Base-by-base conservation (phyloP, 1,140 invertebrate species). In the Phymorhynchus buccinoides region DNA sequence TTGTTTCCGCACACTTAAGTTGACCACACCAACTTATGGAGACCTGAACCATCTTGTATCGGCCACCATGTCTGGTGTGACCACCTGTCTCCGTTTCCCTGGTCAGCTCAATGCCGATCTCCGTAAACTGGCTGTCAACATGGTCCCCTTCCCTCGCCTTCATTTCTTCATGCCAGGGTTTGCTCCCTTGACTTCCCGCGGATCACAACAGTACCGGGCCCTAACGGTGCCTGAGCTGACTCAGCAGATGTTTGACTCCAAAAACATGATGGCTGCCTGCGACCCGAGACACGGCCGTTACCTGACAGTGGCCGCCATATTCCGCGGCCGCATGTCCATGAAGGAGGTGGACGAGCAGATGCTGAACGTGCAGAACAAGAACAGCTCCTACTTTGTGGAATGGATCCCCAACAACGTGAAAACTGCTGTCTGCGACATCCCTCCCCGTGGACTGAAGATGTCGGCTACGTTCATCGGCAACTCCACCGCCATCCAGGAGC, bases 381-480 rank as follows among this genome's bases (percentile, higher is more conserved):
- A 98, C 93, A 97, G 96, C 88, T 91, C 89, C 86, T 96, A 98
- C 90, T 96, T 95, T 86, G 95, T 96, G 75, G 95, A 96, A 93
- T 96, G 95, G 95, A 95, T 96, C 88, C 95, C 95, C 52, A 95
- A 96, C 93, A 96, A 96, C 89, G 95, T 96, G 9, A 95, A 96
- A 88, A 95, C 95, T 18, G 97, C 97, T 62, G 97, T 97, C 18
- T 98, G 97, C 93, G 97, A 98, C 92, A 98, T 98, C 91, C 97
- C 97, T 84, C 97, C 97, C 30, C 94, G 96, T 90, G 97, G 97
- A 42, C 93, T 98, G 22, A 97, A 97, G n/a, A n/a, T n/a, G 56
- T 62, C 14, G 14, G n/a, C n/a, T 62, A 16, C 56, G 14, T 62
- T 62, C 56, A 14, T 62, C n/a, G 56, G 56, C n/a, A n/a, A 62